Evolutionary conservation across 2,888 invertebrate species (phyloP).

Genomic region (Machimus rusticus): DNA sequence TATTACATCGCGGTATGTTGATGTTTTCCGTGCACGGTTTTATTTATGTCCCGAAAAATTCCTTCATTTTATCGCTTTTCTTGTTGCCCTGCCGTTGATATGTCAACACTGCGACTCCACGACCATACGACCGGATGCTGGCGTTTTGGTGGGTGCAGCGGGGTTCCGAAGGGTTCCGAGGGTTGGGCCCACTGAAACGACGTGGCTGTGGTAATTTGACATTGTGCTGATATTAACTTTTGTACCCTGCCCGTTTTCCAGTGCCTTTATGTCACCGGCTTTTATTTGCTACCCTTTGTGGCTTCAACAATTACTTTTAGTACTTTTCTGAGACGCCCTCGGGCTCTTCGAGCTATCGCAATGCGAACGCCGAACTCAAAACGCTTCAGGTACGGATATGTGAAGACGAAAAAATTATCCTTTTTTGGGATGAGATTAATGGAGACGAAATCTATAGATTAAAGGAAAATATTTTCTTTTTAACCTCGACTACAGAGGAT

Average conservation of each 20-base stretch:
- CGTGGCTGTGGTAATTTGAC: slow-evolving; percentile 29
- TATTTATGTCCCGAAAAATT: slow-evolving; percentile 46
- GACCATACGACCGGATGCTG: not conserved
- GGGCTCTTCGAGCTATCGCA: not conserved
- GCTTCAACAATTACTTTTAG: slow-evolving; percentile 36
- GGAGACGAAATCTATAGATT: not conserved
- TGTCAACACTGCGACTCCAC: slow-evolving; percentile 6
- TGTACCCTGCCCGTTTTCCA: not conserved
- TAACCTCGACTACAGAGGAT: not conserved
- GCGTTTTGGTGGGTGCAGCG: not conserved
- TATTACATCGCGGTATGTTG: slow-evolving; percentile 47
- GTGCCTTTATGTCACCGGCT: not conserved
- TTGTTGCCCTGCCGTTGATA: slow-evolving; percentile 11
- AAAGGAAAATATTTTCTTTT: not conserved
- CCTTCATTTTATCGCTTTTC: slow-evolving; percentile 37
- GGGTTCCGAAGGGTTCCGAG: not conserved
- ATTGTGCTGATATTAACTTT: slow-evolving; percentile 38
- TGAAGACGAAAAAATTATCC: not conserved
- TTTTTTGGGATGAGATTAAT: not conserved
- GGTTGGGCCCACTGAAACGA: not conserved
- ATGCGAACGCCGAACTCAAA: not conserved
- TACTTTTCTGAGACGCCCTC: slow-evolving; percentile 16
- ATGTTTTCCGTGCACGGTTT: slow-evolving; percentile 44
- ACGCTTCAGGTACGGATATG: not conserved
- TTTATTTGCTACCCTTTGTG: slow-evolving; percentile 38